Conservation (phyloP, 2,888 invertebrate species). For the Apodemia mormo region DNA sequence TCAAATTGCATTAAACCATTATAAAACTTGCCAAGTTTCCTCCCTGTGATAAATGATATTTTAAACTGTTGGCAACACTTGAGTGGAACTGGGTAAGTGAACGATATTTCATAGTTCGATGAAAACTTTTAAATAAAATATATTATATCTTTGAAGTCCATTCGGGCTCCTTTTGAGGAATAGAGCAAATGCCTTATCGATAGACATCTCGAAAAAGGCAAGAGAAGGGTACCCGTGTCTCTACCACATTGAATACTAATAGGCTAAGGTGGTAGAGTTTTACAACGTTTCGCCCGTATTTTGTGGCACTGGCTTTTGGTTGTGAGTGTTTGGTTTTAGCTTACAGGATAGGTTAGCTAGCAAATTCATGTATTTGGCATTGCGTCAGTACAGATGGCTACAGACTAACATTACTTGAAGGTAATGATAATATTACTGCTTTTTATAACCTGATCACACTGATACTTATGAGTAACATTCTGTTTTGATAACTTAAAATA, state of each 20-base stretch:
- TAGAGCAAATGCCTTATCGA: background rate
- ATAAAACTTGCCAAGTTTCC: constrained; percentile 58
- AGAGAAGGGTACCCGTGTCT: too few species aligned
- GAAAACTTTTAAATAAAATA: background rate
- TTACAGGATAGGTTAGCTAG: background rate
- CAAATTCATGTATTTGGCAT: background rate
- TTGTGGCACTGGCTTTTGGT: too few species aligned
- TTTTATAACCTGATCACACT: background rate
- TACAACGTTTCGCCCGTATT: too few species aligned
- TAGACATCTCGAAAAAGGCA: too few species aligned
- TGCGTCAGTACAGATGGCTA: too few species aligned
- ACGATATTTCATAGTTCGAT: constrained; percentile 21
- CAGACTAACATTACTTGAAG: too few species aligned
- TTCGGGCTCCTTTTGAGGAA: background rate
- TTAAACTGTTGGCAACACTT: constrained; percentile 70
- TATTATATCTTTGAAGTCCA: background rate
- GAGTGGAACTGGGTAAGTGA: constrained; percentile 45
- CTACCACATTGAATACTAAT: too few species aligned
- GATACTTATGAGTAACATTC: background rate
- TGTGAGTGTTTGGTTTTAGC: too few species aligned
- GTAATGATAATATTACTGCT: background rate
- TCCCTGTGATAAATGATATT: constrained; percentile 64
- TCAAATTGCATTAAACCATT: constrained; percentile 65
- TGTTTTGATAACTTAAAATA: background rate
- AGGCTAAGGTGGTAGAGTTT: too few species aligned